Evolutionary conservation across 2,888 invertebrate species (phyloP), one percentile per base, ranked within the genome.

Genomic region (Drosophila ezoana): DNA sequence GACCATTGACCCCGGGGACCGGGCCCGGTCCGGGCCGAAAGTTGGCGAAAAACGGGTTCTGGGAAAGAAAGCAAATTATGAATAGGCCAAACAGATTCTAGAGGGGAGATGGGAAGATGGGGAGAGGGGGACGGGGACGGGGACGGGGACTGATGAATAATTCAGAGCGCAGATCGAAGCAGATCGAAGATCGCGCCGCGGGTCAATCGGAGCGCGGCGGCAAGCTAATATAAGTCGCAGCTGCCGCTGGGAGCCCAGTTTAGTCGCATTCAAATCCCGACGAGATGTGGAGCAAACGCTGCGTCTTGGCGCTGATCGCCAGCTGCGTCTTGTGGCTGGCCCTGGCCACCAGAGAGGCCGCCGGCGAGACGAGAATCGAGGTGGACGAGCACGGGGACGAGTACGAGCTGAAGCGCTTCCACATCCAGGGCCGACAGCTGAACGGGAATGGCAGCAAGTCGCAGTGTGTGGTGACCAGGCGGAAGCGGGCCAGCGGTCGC

Each of bases 321-420:
- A 18, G 58, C 28, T 28, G 28, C 33, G 37, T 69, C 59, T 32
- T 58, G 53, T 66, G 63, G 64, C 63, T 87, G 33, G 59, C 62
- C 56, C 16, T 52, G 73, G 71, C 51, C 78, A 38, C 43, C 44
- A 52, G 47, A 1, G 38, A 28, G 44, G 58, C 48, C 53, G 10
- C 58, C 71, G 85, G 76, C 32, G 84, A 91, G 67, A 74, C 87
- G 4, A 68, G 72, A 48, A 81, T 89, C 61, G 90, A 91, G 78
- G 73, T 89, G 48, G 91, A 90, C 57, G 88, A 87, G 64, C 78
- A 90, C 57, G 90, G 91, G 0, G 87, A 91, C 56, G 90, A 90
- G 38, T 90, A 89, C 48, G 90, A 91, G 41, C 73, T 90, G 18
- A 91, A 90, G 40, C 81, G 82, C 3, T 91, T 90, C 69, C 76